A percentile compares a stretch with the other conserved stretches of the same genome.
Evolutionary conservation across 2,113 vertebrate genomes (phyloP).

Genomic region (Irena cyanogastra): DNA sequence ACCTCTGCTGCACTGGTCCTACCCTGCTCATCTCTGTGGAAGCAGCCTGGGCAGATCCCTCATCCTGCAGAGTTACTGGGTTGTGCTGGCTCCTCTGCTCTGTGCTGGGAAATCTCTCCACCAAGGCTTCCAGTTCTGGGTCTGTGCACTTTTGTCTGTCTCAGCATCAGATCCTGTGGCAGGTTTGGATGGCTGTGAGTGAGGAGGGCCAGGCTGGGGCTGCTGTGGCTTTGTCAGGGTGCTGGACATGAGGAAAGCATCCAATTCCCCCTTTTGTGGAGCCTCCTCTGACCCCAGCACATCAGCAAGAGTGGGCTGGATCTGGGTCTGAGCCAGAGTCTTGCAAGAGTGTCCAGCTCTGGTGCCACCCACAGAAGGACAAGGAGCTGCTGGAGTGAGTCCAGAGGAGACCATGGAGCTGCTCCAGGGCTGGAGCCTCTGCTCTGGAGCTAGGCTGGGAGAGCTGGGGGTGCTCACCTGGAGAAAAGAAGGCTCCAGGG

Average conservation of each 20-base stretch:
- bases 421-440: background rate
- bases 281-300: background rate
- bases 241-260: background rate
- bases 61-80: background rate
- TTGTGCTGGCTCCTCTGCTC: background rate
- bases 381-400: background rate
- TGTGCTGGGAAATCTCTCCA: background rate
- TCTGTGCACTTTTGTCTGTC: background rate
- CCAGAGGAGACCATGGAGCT: accelerated
- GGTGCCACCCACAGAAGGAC: background rate
- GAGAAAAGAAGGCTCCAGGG: background rate
- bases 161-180: accelerated
- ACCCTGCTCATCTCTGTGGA: background rate
- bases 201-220: background rate
- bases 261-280: background rate
- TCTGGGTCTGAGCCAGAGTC: background rate
- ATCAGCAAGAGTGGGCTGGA: background rate
- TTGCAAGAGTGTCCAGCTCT: background rate
- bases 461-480: background rate
- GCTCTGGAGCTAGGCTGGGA: background rate
- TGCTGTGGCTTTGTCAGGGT: background rate
- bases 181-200: background rate
- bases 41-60: background rate
- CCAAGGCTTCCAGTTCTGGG: background rate
- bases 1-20: background rate